These are phyloP conservation scores for Cephus runcator DNA, from an alignment of 2,888 invertebrate genomes.

Conservation along the genomic window DNA sequence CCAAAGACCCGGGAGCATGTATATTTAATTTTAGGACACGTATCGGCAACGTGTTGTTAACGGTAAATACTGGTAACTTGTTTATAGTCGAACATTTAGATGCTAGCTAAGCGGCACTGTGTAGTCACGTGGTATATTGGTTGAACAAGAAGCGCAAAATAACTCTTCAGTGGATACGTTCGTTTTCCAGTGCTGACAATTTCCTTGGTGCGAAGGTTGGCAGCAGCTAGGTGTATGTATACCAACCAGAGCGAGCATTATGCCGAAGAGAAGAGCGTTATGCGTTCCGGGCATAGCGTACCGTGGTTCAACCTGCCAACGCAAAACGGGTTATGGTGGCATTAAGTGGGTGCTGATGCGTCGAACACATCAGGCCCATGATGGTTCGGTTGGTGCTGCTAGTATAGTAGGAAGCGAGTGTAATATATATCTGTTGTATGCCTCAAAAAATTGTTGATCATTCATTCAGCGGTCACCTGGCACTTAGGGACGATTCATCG, in stretches of 20 bases:
- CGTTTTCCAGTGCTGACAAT: not conserved
- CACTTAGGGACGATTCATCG: not conserved
- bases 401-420: not conserved
- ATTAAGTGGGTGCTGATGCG: not conserved
- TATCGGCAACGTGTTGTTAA: conserved; percentile 5
- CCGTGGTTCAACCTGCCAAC: not conserved
- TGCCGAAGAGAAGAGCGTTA: no score
- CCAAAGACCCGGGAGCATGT: not conserved
- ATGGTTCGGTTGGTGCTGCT: not conserved
- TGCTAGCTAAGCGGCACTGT: not conserved
- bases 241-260: not conserved
- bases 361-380: not conserved
- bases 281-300: no score
- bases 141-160: not conserved
- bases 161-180: not conserved
- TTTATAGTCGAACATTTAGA: not conserved
- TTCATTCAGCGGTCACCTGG: not conserved
- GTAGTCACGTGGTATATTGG: not conserved
- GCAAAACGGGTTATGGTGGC: not conserved
- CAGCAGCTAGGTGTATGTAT: not conserved
- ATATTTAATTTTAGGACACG: conserved; percentile 5
- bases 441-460: not conserved
- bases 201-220: not conserved
- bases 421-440: not conserved
- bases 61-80: conserved; percentile 5